Percentiles rank a stretch among this genome's conserved stretches.
Evolutionary conservation across 1,140 invertebrate species (phyloP).

Genomic region (Drosophila ficusphila): DNA sequence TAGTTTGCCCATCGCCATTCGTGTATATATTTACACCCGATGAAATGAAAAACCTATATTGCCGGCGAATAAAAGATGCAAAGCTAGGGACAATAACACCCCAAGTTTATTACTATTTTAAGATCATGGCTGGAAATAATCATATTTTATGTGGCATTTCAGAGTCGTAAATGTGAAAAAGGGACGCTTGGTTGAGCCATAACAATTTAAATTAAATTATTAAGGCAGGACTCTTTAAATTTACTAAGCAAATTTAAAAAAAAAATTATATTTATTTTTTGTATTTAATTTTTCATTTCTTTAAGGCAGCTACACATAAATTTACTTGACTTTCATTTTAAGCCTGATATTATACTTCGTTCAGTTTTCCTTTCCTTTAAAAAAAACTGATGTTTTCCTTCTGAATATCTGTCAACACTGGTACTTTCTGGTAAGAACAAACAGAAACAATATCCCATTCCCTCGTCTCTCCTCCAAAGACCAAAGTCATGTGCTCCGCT

Average conservation of each 20-base stretch:
- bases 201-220: no score
- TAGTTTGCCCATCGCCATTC: neutral
- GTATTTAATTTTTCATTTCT: no score
- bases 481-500: constrained; percentile 1
- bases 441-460: constrained; percentile 15
- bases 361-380: neutral
- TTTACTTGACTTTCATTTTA: no score
- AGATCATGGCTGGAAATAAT: neutral
- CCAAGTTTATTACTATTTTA: constrained; percentile 1
- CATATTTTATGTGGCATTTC: neutral
- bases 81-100: neutral
- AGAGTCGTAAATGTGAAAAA: no score
- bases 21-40: neutral
- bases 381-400: neutral
- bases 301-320: no score
- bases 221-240: no score
- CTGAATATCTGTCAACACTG: constrained; percentile 7
- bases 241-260: no score
- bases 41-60: constrained; percentile 6
- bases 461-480: neutral
- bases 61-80: neutral
- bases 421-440: neutral
- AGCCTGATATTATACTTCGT: no score
- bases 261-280: no score
- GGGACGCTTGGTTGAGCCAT: no score